Evolutionary conservation across 2,797 vertebrate species (phyloP), one percentile per base, ranked within the genome.

Genomic region (Linurgus olivaceus): DNA sequence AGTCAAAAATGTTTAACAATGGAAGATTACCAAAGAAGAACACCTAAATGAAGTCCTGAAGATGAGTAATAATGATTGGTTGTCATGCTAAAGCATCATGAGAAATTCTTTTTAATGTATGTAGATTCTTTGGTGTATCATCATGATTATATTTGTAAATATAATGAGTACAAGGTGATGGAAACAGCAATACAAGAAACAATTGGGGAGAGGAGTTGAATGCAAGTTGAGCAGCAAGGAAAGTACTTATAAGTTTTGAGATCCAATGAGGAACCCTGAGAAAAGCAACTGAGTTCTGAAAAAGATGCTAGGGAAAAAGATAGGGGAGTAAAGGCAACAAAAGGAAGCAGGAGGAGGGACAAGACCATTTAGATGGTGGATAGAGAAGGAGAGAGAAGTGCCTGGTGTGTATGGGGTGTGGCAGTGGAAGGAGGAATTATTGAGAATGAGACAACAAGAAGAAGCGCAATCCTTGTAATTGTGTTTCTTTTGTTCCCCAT

Each of bases 381-480:
- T 52, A 37, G 45, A 38, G 45, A 15, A 55, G 29, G 42, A 72
- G 65, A 51, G n/a, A 61, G n/a, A 66, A 66, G 4, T 57, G 16
- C 11, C 33, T 71, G 37, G 10, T 52, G 7, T 3, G 4, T 21
- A 9, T 66, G 24, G 15, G 8, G 3, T 52, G 10, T 55, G 21
- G 17, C 17, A 35, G 25, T 42, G 45, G 37, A 79, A 74, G 23
- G 17, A 70, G 15, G 16, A 63, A 61, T 86, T 84, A 31, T 0
- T 50, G 44, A 44, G 35, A 77, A 52, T n/a, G 23, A 79, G 28
- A 55, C 67, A 61, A 45, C 3, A 78, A 48, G 63, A 80, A 47
- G 67, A 6, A 31, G 10, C 1, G 2, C 11, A 3, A 0, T 55
- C 13, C 2, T 5, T 71, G 19, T 37, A 8, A 0, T 19, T 28